Evolutionary conservation across 2,113 vertebrate genomes (phyloP).

Genomic region (Syngnathus scovelli): DNA sequence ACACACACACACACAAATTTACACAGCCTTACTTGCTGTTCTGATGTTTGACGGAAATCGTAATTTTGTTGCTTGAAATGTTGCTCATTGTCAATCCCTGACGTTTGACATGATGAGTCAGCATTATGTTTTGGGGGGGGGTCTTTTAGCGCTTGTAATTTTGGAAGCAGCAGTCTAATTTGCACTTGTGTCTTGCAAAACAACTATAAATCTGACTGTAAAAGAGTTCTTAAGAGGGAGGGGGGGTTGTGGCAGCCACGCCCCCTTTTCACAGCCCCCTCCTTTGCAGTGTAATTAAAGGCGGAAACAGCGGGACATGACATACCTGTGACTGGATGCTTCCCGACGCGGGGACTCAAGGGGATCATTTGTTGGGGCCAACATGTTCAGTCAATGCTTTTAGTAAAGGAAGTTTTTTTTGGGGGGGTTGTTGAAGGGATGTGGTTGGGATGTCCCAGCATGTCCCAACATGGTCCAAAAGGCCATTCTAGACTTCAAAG

Average conservation of each 20-base stretch:
- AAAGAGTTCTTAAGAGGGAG: slow-evolving; percentile 18
- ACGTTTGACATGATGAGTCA: background rate
- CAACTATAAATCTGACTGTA: slow-evolving; percentile 35
- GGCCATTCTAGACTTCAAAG: slow-evolving; percentile 67
- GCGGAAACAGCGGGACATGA: slow-evolving; percentile 1
- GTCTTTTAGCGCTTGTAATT: background rate
- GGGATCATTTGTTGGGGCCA: slow-evolving; percentile 34
- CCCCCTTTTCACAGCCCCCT: background rate
- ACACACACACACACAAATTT: background rate
- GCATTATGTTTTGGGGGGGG: background rate
- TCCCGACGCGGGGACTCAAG: slow-evolving; percentile 21
- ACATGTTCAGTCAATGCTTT: slow-evolving; percentile 30
- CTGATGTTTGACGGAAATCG: background rate
- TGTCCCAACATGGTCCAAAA: slow-evolving; percentile 58
- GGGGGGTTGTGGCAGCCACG: background rate
- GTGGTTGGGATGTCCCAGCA: slow-evolving; percentile 48
- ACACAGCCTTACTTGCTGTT: background rate
- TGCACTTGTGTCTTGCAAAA: slow-evolving; percentile 17
- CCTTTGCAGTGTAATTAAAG: slow-evolving; percentile 47
- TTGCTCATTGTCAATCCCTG: background rate
- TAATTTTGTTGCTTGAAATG: background rate
- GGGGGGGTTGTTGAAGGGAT: slow-evolving; percentile 9
- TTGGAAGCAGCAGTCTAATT: background rate
- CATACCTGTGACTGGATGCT: slow-evolving; percentile 26
- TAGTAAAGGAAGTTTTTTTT: background rate